Conservation (phyloP, 1,140 invertebrate species). For the Pseudomyrmex flavicornis region DNA sequence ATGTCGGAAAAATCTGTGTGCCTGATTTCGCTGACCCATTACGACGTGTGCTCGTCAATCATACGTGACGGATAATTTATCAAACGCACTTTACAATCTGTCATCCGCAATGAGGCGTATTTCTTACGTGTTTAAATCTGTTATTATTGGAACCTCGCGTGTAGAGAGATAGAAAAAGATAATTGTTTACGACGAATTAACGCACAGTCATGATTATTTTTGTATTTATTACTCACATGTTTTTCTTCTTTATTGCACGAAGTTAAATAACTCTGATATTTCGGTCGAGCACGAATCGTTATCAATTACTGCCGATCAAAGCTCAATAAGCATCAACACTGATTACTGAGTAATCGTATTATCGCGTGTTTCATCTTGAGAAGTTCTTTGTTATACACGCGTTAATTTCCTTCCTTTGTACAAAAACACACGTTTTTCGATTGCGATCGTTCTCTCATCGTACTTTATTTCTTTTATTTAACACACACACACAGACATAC, state of each 20-base stretch:
- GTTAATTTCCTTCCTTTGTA: constrained; percentile 19
- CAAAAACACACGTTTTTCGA: background rate
- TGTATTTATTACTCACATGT: constrained; percentile 9
- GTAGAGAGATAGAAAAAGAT: background rate
- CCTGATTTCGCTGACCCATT: constrained; percentile 55
- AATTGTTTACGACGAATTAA: constrained; percentile 2
- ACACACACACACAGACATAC: too few relatives aligned
- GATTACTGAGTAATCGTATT: too few relatives aligned
- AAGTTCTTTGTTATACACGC: background rate
- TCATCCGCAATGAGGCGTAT: constrained; percentile 36
- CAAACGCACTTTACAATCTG: constrained; percentile 52
- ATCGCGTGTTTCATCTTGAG: constrained; percentile 3
- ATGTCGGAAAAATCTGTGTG: constrained; percentile 33
- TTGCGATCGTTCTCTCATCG: background rate
- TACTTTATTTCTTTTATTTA: background rate
- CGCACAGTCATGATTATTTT: background rate
- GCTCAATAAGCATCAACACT: too few relatives aligned
- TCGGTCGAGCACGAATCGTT: background rate
- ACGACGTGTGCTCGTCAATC: constrained; percentile 38
- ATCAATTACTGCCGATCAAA: background rate
- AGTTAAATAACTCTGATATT: constrained; percentile 7
- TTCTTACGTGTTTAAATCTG: constrained; percentile 18
- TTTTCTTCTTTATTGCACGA: background rate
- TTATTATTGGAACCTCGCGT: constrained; percentile 13
- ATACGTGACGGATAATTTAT: constrained; percentile 37